Evolutionary conservation across 2,888 invertebrate species (phyloP).

Genomic region (Mimas tiliae): DNA sequence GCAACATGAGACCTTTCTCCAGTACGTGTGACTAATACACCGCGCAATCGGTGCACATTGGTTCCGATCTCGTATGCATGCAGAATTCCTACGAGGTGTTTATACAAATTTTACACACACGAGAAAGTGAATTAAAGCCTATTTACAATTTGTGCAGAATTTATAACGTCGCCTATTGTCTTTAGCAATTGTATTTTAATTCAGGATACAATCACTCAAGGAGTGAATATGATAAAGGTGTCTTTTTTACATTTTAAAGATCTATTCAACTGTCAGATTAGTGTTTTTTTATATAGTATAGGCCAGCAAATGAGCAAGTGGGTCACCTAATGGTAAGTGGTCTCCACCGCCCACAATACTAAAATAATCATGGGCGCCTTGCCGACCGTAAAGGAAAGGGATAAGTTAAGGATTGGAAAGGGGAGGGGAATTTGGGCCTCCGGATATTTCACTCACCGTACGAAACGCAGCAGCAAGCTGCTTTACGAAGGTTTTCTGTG

Average conservation of each 20-base stretch:
- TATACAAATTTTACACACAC: conserved; percentile 62
- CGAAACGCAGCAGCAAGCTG: too few relatives aligned
- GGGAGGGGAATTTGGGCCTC: too few relatives aligned
- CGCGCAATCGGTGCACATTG: conserved; percentile 45
- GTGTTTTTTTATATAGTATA: background rate
- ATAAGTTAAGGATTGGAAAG: too few relatives aligned
- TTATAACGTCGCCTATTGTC: conserved; percentile 2
- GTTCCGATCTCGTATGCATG: conserved; percentile 46
- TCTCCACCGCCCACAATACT: too few relatives aligned
- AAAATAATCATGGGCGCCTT: too few relatives aligned
- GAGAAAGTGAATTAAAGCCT: conserved; percentile 62
- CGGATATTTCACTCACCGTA: too few relatives aligned
- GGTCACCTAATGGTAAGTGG: too few relatives aligned
- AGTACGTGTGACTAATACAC: conserved; percentile 37
- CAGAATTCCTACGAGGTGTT: conserved; percentile 60
- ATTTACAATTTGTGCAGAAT: conserved; percentile 23
- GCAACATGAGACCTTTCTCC: conserved; percentile 38
- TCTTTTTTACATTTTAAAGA: background rate
- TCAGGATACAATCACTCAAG: background rate
- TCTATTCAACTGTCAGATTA: background rate
- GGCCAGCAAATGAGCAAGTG: too few relatives aligned
- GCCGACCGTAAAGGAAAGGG: too few relatives aligned
- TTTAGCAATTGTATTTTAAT: background rate
- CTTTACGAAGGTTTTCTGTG: too few relatives aligned
- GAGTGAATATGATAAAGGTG: background rate